Conservation (phyloP, 2,888 invertebrate genomes). For the Leptodirus hochenwartii region DNA sequence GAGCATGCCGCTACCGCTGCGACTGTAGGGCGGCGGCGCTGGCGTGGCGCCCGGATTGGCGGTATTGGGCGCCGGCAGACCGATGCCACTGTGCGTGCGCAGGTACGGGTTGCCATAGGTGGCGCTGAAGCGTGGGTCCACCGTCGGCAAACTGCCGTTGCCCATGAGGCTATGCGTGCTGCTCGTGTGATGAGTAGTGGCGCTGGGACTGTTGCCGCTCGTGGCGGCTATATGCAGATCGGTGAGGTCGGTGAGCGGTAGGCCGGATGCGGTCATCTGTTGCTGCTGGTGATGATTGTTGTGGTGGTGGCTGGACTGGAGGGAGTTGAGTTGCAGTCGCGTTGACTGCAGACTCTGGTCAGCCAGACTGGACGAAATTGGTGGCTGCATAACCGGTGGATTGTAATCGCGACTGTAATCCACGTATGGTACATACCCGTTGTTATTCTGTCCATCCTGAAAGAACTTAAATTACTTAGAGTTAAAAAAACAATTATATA, state of each 20-base stretch:
- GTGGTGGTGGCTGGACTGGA: slow-evolving; percentile 18
- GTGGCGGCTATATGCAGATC: slow-evolving; percentile 20
- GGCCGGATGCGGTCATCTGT: slow-evolving; percentile 19
- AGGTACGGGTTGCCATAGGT: slow-evolving; percentile 82
- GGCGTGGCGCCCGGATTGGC: slow-evolving; percentile 62
- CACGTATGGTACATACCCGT: slow-evolving; percentile 75
- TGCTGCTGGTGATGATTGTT: slow-evolving; percentile 14
- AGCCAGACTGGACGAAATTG: slow-evolving; percentile 34
- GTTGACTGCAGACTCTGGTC: slow-evolving; percentile 28
- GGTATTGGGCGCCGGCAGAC: slow-evolving; percentile 43
- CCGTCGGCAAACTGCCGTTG: slow-evolving; percentile 17
- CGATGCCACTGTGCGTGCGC: slow-evolving; percentile 41
- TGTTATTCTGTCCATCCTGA: slow-evolving; percentile 65
- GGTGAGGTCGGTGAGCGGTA: slow-evolving; percentile 24
- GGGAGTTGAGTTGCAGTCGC: slow-evolving; percentile 26
- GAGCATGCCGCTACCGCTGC: slow-evolving; percentile 21
- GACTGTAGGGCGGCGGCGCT: slow-evolving; percentile 55
- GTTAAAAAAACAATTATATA: slow-evolving; percentile 1
- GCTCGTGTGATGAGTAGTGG: slow-evolving; percentile 5
- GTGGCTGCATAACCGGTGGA: slow-evolving; percentile 44
- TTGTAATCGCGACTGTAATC: slow-evolving; percentile 81
- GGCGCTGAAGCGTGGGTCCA: slow-evolving; percentile 76
- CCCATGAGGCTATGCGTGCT: slow-evolving; percentile 15
- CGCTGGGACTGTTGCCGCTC: slow-evolving; percentile 21
- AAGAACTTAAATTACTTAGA: slow-evolving; percentile 13